phyloP scores from a whole-genome alignment of 2,888 invertebrate species.

The Anarsia innoxiella region DNA sequence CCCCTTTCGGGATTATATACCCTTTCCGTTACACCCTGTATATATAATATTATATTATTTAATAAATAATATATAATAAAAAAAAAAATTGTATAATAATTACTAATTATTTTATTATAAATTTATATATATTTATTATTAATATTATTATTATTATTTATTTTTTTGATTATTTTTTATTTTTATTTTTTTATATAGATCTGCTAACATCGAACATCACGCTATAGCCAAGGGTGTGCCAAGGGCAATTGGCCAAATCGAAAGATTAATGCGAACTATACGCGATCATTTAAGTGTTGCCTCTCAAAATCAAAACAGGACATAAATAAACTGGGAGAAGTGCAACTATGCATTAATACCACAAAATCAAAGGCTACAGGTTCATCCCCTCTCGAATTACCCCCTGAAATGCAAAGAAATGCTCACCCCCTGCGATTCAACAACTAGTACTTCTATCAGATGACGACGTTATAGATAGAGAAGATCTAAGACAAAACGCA shows the following conservation, averaged over 20 bases:
- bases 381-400: background rate
- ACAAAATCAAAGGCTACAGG: conserved; percentile 5
- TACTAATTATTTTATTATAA: too few relatives aligned
- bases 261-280: conserved; percentile 1
- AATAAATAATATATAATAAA: too few relatives aligned
- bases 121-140: too few relatives aligned
- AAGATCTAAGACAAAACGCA: background rate
- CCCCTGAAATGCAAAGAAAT: background rate
- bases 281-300: background rate
- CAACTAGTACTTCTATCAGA: too few relatives aligned
- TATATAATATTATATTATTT: too few relatives aligned
- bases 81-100: too few relatives aligned
- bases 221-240: background rate
- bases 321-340: conserved; percentile 2
- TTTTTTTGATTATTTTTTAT: too few relatives aligned
- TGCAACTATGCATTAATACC: conserved; percentile 1
- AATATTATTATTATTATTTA: too few relatives aligned
- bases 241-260: background rate
- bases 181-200: too few relatives aligned
- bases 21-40: too few relatives aligned
- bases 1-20: too few relatives aligned
- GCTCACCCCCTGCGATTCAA: background rate
- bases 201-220: background rate
- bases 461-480: background rate
- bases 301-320: conserved; percentile 1